Conservation (phyloP, 2,888 invertebrate species). For the Cantharis rufa region DNA sequence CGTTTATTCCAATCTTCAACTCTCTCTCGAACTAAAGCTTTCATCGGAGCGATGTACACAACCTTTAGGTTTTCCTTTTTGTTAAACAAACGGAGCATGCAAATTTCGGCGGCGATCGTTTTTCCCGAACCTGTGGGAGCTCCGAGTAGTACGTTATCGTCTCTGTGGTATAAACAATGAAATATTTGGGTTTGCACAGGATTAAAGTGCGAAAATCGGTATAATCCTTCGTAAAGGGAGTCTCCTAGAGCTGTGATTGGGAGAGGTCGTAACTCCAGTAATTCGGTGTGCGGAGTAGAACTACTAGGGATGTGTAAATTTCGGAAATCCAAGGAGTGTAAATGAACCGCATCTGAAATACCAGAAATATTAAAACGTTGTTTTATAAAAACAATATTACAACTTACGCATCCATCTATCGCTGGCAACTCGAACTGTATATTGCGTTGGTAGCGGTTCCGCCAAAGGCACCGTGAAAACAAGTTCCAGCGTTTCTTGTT, state of each 20-base stretch:
- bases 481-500: slow-evolving; percentile 77
- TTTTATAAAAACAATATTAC: not conserved
- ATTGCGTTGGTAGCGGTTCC: slow-evolving; percentile 90
- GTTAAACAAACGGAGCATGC: slow-evolving; percentile 90
- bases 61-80: slow-evolving; percentile 80
- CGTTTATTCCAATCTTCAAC: slow-evolving; percentile 93
- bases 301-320: slow-evolving; percentile 88
- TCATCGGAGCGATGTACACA: slow-evolving; percentile 97
- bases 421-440: slow-evolving; percentile 83
- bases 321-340: slow-evolving; percentile 71
- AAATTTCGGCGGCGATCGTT: slow-evolving; percentile 97
- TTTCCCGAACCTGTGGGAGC: slow-evolving; percentile 98
- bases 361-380: not conserved
- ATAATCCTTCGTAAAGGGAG: slow-evolving; percentile 76
- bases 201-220: slow-evolving; percentile 94
- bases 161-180: slow-evolving; percentile 93
- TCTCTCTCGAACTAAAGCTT: slow-evolving; percentile 95
- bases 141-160: slow-evolving; percentile 89
- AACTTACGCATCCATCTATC: slow-evolving; percentile 75
- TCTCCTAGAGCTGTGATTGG: slow-evolving; percentile 80
- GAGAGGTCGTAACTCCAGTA: slow-evolving; percentile 88
- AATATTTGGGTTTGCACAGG: slow-evolving; percentile 99
- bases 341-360: slow-evolving; percentile 38
- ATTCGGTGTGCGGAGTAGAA: slow-evolving; percentile 91
- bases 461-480: slow-evolving; percentile 94